Evolutionary conservation across 2,113 vertebrate genomes (phyloP), one percentile per base, ranked within the genome.

Genomic region (Phasianus colchicus): DNA sequence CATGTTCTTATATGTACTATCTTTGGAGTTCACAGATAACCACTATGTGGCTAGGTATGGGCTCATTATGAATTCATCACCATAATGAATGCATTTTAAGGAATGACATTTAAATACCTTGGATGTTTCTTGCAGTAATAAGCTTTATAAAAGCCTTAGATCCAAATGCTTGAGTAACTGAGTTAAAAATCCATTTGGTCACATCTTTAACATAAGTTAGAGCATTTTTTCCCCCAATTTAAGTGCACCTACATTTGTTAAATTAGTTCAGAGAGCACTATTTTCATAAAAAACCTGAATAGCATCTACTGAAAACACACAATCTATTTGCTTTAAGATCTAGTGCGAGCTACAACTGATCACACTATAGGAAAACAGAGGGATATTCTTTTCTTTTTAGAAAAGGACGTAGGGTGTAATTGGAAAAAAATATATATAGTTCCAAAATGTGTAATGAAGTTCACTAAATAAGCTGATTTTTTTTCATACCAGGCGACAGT

Each of bases 331-430:
- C 7, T 75, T 61, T 65, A 65, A 30, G 43, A 54, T 29, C 45
- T 50, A 79, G 9, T 34, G 55, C 19, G 15, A 77, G 15, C 13
- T 20, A 42, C 21, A 47, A 58, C 4, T 8, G 6, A 24, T 20
- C 22, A 78, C 15, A 40, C 8, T 69, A 6, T 10, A 42, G 54
- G 25, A 27, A 75, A 77, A 64, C 21, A 38, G 36, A 64, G 75
- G 14, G 57, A 66, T 29, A 38, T 14, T 4, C 15, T 42, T 13
- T 13, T 34, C 1, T 32, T 36, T 76, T 65, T 52, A 63, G 18
- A 36, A 80, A 58, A 77, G 27, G 0, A 74, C 10, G 2, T 36
- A 13, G 0, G 38, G 11, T 0, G 0, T 29, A 48, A 73, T 8
- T 74, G n/a, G 30, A 78, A 65, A 80, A 69, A 70, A 55, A 42